Base-by-base conservation (phyloP, 2,113 vertebrate genomes). In the Eclectus roratus region DNA sequence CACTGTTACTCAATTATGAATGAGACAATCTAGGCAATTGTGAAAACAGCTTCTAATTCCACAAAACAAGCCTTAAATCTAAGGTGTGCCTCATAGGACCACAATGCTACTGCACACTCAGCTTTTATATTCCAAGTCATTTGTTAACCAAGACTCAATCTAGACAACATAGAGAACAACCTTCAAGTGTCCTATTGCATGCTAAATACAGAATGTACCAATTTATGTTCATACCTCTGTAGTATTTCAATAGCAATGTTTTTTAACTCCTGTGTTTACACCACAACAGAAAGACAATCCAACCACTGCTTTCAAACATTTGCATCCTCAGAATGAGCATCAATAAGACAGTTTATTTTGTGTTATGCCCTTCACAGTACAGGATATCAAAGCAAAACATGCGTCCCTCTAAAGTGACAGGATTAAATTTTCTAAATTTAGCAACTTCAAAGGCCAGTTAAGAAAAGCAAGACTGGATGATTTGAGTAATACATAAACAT, bases 1-100 rank as follows among this genome's bases (percentile, higher is more conserved):
- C n/a, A 27, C 60, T 64, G 74, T 71, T 93, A 80, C 74, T 95
- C 85, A 95, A 83, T 91, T 88, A 94, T 90, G 76, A 95, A 96
- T 88, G 82, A 96, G 27, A 65, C 82, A 91, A 89, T 73, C 71
- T 3, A 66, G 24, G 71, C 58, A 90, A 78, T 55, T 91, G 72
- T 60, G 80, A 84, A 93, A 95, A 86, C 64, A 84, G 60, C 41
- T 84, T 78, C 82, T 80, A 93, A 89, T 88, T 85, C 88, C 73
- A 58, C 85, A 85, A 73, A 91, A 88, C 55, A 93, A 88, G 52
- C 58, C 69, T 80, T 78, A 91, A 80, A 85, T 80, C 35, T 77
- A 55, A 96, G 80, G 90, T 28, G 50, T 60, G 43, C 27, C 94
- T 56, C 89, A 41, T 10, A 73, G 77, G 91, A 92, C 43, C 83